Evolutionary conservation across 2,888 invertebrate genomes (phyloP).

Genomic region (Dicyrtomina minuta): DNA sequence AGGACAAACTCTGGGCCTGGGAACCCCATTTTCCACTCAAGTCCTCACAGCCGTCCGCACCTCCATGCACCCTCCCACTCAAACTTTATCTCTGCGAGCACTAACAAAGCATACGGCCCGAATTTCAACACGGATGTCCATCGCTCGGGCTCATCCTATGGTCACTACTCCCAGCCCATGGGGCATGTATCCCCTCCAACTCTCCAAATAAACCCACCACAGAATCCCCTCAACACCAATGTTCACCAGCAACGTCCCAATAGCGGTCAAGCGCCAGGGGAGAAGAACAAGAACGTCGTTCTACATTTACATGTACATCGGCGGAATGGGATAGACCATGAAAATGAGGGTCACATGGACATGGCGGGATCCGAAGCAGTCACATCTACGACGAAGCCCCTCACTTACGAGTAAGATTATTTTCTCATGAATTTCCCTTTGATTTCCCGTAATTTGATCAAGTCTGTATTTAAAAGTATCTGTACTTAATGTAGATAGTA

Average conservation of each 20-base stretch:
- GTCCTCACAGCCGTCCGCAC: no score
- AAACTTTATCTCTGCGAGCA: background rate
- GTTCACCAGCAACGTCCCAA: background rate
- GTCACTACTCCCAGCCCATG: background rate
- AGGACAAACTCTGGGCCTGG: background rate
- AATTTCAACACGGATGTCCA: background rate
- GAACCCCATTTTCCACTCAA: no score
- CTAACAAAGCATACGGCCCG: background rate
- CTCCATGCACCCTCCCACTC: background rate
- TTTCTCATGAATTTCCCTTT: background rate
- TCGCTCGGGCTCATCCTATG: constrained; percentile 3
- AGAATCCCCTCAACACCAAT: background rate
- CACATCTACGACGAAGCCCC: constrained; percentile 46
- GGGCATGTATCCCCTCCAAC: background rate
- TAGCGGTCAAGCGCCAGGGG: background rate
- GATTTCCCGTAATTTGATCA: no score
- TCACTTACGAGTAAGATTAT: constrained; percentile 49
- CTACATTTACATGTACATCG: constrained; percentile 52
- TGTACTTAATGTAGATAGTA: no score
- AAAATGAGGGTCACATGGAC: constrained; percentile 39
- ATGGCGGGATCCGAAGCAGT: constrained; percentile 46
- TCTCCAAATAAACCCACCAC: no score
- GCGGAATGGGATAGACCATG: constrained; percentile 37
- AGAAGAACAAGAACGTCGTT: constrained; percentile 50
- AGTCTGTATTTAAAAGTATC: no score